These are phyloP conservation scores for Galemys pyrenaicus DNA, from an alignment of 2,113 vertebrate genomes.

Conservation along the genomic window DNA sequence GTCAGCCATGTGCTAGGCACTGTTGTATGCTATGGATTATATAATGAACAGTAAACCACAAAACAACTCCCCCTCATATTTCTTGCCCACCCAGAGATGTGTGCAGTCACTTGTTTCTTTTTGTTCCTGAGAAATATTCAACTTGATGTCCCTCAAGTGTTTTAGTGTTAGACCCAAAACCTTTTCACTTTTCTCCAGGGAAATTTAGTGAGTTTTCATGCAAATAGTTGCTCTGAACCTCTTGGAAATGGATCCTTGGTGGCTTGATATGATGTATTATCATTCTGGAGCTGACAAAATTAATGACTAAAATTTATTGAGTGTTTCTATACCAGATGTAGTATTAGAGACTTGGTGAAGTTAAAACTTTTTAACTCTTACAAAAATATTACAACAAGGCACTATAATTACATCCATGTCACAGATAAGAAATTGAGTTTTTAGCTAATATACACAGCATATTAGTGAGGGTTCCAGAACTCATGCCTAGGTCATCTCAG, in stretches of 20 bases:
- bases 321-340: neutral
- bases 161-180: neutral
- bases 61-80: fast-evolving
- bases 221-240: neutral
- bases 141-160: neutral
- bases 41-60: neutral
- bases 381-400: neutral
- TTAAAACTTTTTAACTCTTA: neutral
- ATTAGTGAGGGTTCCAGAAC: neutral
- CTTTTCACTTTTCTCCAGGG: neutral
- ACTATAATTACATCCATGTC: neutral
- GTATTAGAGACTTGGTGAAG: neutral
- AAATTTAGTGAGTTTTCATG: neutral
- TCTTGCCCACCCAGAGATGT: neutral
- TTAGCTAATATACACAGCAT: neutral
- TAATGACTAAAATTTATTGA: neutral
- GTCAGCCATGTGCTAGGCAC: neutral
- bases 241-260: neutral
- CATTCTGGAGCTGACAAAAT: neutral
- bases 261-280: neutral
- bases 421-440: neutral
- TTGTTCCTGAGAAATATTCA: neutral
- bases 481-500: neutral
- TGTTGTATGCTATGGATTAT: neutral
- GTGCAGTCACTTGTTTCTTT: neutral